These are phyloP conservation scores for Pseudocheirus occidentalis DNA, from an alignment of 2,797 vertebrate species.

Conservation along the genomic window DNA sequence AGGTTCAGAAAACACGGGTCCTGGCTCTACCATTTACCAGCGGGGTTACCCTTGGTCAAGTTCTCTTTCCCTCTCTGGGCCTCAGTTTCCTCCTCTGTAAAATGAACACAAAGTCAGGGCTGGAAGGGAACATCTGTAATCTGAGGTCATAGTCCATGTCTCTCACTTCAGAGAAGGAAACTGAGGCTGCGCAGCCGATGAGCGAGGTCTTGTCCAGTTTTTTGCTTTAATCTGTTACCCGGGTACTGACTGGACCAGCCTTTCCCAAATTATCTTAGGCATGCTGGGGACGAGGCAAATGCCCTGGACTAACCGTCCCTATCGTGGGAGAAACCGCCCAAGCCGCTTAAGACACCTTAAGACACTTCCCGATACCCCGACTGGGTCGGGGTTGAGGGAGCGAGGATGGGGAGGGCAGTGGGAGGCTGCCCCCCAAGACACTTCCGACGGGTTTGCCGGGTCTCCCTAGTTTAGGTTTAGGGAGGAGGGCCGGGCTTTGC, in stretches of 20 bases:
- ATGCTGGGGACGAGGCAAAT: not conserved
- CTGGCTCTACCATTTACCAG: not conserved
- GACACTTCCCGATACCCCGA: not conserved
- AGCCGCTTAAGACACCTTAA: not conserved
- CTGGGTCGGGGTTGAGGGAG: slow-evolving; percentile 23
- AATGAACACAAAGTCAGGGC: not conserved
- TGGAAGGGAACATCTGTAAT: not conserved
- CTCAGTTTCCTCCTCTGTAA: not conserved
- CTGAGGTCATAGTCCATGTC: not conserved
- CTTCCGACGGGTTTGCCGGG: slow-evolving; percentile 59
- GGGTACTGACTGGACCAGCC: not conserved
- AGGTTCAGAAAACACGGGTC: not conserved
- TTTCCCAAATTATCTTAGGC: not conserved
- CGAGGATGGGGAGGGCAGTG: not conserved
- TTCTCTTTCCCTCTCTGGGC: not conserved
- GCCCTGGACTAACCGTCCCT: not conserved
- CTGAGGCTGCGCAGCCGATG: not conserved
- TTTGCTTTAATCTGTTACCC: not conserved
- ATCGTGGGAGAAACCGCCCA: slow-evolving; percentile 3
- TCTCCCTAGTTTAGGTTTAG: not conserved
- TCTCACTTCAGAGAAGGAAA: not conserved
- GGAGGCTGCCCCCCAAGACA: slow-evolving; percentile 23
- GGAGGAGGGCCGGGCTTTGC: not conserved
- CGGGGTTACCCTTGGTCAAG: not conserved
- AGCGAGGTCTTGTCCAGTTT: not conserved